These are phyloP conservation scores for Nanorana parkeri DNA, from an alignment of 2,113 vertebrate genomes.

Conservation along the genomic window DNA sequence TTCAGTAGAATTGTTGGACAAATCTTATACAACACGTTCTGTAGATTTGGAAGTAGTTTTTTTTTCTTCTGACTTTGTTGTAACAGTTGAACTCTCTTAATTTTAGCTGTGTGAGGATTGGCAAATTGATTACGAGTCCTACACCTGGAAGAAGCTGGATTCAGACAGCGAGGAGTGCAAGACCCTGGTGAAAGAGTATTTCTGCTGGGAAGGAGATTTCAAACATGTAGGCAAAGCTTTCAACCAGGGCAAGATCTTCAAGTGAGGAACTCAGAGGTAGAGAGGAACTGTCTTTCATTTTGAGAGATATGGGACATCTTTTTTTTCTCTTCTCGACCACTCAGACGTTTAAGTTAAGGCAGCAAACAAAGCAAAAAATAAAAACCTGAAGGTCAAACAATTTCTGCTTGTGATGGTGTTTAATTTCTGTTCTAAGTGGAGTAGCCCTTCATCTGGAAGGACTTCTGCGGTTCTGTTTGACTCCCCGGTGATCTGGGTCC, in stretches of 20 bases:
- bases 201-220: slow-evolving; percentile 89
- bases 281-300: not conserved
- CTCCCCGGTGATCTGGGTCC: no score
- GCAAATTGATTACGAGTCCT: slow-evolving; percentile 92
- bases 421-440: no score
- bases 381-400: slow-evolving; percentile 20
- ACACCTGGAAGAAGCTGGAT: slow-evolving; percentile 88
- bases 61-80: no score
- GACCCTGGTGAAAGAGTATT: slow-evolving; percentile 90
- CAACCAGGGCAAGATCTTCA: slow-evolving; percentile 91
- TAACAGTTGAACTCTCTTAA: not conserved
- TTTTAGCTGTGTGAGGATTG: slow-evolving; percentile 82
- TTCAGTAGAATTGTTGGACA: no score
- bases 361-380: slow-evolving; percentile 50
- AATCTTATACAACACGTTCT: no score
- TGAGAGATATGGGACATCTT: not conserved
- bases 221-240: slow-evolving; percentile 86
- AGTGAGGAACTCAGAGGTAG: slow-evolving; percentile 71
- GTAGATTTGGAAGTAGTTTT: no score
- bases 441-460: no score
- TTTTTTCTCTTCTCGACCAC: not conserved
- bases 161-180: slow-evolving; percentile 82
- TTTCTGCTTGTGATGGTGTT: no score
- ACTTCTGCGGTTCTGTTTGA: no score
- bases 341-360: slow-evolving; percentile 45